Conservation (phyloP, 1,140 invertebrate species). For the Drosophila setifemur region DNA sequence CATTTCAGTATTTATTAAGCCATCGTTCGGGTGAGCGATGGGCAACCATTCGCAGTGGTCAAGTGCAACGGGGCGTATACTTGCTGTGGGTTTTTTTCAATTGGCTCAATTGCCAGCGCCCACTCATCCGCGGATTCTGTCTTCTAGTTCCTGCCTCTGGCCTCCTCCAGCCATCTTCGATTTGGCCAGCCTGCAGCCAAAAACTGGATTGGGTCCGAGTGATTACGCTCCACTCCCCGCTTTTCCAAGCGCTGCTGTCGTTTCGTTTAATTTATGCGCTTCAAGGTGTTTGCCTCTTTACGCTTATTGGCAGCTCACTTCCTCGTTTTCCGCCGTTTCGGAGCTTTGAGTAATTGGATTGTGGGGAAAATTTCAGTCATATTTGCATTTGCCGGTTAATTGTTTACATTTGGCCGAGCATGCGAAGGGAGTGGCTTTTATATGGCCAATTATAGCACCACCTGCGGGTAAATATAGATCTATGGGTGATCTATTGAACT, state of each 20-base stretch:
- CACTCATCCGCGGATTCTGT: conserved; percentile 26
- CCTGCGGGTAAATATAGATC: conserved; percentile 13
- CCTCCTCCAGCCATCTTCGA: conserved; percentile 30
- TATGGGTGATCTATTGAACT: conserved; percentile 8
- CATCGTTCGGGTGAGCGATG: background rate
- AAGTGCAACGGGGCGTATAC: conserved; percentile 45
- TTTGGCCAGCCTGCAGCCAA: conserved; percentile 24
- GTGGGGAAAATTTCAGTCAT: conserved; percentile 20
- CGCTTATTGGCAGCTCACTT: conserved; percentile 42
- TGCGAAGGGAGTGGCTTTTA: conserved; percentile 20
- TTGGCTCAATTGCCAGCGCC: conserved; percentile 52
- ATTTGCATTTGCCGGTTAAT: conserved; percentile 43
- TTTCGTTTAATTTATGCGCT: conserved; percentile 40
- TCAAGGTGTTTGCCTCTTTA: conserved; percentile 51
- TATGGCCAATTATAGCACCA: conserved; percentile 16
- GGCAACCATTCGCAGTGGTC: background rate
- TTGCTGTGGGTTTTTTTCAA: conserved; percentile 34
- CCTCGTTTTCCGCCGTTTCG: conserved; percentile 9
- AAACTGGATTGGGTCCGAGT: conserved; percentile 29
- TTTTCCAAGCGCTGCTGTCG: conserved; percentile 18
- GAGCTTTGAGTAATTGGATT: conserved; percentile 17
- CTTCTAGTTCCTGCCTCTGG: conserved; percentile 1
- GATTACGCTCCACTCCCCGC: background rate
- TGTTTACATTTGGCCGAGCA: conserved; percentile 38
- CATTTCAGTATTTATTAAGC: conserved; percentile 5